These are phyloP conservation scores for Menidia beryllina DNA, from an alignment of 2,113 vertebrate species.

Conservation along the genomic window DNA sequence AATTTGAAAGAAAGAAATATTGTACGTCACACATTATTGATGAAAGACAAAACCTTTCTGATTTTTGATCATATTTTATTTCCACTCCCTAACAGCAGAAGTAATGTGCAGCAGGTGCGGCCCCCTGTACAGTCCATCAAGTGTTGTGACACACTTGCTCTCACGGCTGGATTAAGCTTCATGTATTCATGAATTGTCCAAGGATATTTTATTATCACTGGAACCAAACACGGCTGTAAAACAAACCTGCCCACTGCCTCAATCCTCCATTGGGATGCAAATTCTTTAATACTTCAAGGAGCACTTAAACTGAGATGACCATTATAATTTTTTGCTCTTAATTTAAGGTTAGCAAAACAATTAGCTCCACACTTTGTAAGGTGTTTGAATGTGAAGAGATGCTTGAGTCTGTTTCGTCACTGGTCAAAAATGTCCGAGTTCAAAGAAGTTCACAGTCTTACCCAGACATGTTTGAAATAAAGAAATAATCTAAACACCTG, in stretches of 20 bases:
- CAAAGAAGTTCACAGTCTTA: constrained; percentile 12
- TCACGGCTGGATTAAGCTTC: no score
- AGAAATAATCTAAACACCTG: constrained; percentile 8
- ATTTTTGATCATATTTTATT: no score
- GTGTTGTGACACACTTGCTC: no score
- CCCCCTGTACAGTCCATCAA: no score
- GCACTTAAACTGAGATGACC: constrained; percentile 2
- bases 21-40: no score
- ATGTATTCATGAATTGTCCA: no score
- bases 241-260: constrained; percentile 4
- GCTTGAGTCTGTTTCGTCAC: constrained; percentile 27
- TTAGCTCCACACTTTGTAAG: constrained; percentile 11
- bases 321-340: constrained; percentile 1
- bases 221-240: constrained; percentile 3
- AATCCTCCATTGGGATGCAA: constrained; percentile 7
- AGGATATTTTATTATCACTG: background rate
- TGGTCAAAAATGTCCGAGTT: constrained; percentile 44
- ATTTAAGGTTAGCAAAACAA: constrained; percentile 3
- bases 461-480: constrained; percentile 1
- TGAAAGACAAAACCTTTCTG: no score
- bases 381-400: constrained; percentile 33
- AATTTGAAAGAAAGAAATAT: no score
- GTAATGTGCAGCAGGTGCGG: no score
- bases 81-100: no score
- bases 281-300: constrained; percentile 10